Base-by-base conservation (phyloP, 2,113 vertebrate species). In the Ia io region DNA sequence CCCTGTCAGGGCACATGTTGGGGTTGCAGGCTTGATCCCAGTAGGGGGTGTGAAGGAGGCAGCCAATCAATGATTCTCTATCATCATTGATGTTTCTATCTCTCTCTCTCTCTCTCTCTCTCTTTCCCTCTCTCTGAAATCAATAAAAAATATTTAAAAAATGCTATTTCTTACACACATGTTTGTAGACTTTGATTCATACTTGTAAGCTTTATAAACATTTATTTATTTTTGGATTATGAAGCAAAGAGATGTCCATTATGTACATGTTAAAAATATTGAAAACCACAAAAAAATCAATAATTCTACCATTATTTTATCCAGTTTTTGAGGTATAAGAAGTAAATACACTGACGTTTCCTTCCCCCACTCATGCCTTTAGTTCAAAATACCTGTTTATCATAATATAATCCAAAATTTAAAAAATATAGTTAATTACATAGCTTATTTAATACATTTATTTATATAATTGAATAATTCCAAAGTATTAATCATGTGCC, bases 391-490 rank as follows among this genome's bases (percentile, higher is more conserved):
- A 74, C 32, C 11, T 91, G 25, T 28, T 87, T 76, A 76, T 61
- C 93, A 32, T 14, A 32, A 59, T 47, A 1, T 1, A 89, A 88
- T 61, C 14, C 2, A 71, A 13, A 69, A 47, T 69, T 90, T 79
- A 63, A 74, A 51, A 74, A 77, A 51, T 18, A 61, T 69, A 63
- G 42, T 56, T 80, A 79, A 76, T 88, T 67, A 84, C 37, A 53
- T 71, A 63, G 74, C 12, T 85, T 94, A 85, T 25, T 61, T 67
- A 83, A 63, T 69, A 11, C 28, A 49, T 70, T 85, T 69, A 59
- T 74, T 84, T 95, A 40, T 80, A 53, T 74, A 91, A 94, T 79
- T 78, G 79, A 93, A 65, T 22, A 77, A 73, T 76, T 94, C 18
- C 23, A 93, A 93, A 90, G 82, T 65, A 59, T 71, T 73, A 73